Evolutionary conservation across 2,113 vertebrate genomes (phyloP).

Genomic region (Platysteira castanea): DNA sequence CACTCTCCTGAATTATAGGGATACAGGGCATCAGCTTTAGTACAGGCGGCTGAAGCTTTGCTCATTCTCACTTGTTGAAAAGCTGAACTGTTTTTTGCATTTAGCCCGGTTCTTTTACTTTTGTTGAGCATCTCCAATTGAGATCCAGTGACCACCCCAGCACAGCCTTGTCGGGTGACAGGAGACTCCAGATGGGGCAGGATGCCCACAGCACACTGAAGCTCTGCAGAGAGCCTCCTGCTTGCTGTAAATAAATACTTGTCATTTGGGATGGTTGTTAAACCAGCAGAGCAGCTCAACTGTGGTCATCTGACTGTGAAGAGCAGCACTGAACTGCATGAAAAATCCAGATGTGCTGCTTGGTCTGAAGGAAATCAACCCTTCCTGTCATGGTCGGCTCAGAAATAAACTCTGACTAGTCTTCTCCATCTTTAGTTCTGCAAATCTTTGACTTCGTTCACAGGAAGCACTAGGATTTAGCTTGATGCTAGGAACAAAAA

Average conservation of each 20-base stretch:
- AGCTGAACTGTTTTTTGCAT: neutral
- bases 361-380: neutral
- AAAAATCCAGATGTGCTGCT: neutral
- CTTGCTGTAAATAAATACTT: neutral
- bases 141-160: rapidly evolving
- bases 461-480: neutral
- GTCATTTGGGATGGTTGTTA: neutral
- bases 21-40: neutral
- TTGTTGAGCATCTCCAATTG: rapidly evolving
- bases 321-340: neutral
- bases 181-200: rapidly evolving
- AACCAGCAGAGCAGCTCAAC: neutral
- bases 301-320: neutral
- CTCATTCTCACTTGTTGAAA: neutral
- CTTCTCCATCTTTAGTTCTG: neutral
- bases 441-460: neutral
- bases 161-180: neutral
- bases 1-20: neutral
- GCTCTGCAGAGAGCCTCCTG: neutral
- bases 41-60: neutral
- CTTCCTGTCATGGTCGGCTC: neutral
- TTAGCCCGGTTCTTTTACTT: neutral
- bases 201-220: rapidly evolving
- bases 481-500: neutral
- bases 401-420: neutral